Evolutionary conservation across 30 jellyfish, hydroid and myxozoan species (phyloP).

Genomic region (Hydractinia symbiolongicarpus): DNA sequence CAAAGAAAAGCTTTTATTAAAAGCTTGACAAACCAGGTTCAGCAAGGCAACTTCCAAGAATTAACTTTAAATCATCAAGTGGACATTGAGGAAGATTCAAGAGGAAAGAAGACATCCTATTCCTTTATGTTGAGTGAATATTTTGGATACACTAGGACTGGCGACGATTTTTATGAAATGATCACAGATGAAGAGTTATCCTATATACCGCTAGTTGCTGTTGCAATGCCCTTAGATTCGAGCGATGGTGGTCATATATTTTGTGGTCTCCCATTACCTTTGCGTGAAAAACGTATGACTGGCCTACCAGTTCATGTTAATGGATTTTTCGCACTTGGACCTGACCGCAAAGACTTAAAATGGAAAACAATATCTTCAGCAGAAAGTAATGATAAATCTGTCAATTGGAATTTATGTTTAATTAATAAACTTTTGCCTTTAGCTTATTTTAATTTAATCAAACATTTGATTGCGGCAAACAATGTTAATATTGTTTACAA

Average conservation of each 20-base stretch:
- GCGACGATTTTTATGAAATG: not conserved
- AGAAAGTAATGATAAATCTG: constrained; percentile 36
- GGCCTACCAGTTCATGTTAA: constrained; percentile 80
- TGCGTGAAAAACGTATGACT: constrained; percentile 33
- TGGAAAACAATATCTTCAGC: constrained; percentile 42
- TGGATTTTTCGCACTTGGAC: constrained; percentile 75
- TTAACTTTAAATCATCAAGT: constrained; percentile 26
- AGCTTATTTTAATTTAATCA: constrained; percentile 39
- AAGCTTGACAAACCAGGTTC: not conserved
- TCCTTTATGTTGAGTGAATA: constrained; percentile 22
- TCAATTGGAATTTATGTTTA: constrained; percentile 51
- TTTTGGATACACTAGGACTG: not conserved
- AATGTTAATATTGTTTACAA: constrained; percentile 23
- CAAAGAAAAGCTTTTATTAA: constrained; percentile 17
- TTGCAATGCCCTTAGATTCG: constrained; percentile 32
- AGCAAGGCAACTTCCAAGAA: not conserved
- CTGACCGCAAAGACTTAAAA: constrained; percentile 67
- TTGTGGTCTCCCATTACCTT: constrained; percentile 70
- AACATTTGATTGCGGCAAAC: not conserved
- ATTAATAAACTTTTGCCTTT: constrained; percentile 38
- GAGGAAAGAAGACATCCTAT: not conserved
- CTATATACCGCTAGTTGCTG: constrained; percentile 49
- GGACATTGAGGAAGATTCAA: not conserved
- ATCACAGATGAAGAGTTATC: constrained; percentile 27
- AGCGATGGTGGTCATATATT: constrained; percentile 55